phyloP scores from a whole-genome alignment of 1,140 invertebrate species.

The Pantala flavescens region DNA sequence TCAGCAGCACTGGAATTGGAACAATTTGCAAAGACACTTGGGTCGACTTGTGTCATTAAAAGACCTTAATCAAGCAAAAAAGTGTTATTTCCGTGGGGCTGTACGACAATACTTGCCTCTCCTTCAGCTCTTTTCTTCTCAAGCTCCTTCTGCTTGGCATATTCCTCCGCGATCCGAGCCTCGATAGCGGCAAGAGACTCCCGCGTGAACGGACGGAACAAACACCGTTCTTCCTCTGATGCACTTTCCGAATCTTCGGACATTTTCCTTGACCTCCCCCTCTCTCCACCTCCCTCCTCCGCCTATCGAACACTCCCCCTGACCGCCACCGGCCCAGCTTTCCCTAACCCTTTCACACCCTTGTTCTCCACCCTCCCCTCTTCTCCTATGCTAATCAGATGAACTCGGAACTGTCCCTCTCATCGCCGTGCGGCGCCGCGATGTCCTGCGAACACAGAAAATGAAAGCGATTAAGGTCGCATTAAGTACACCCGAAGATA shows the following conservation, averaged over 20 bases:
- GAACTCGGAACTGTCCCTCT: not conserved
- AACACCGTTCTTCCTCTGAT: slow-evolving; percentile 84
- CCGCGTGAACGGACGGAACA: slow-evolving; percentile 95
- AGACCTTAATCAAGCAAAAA: too few relatives aligned
- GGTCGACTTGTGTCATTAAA: too few relatives aligned
- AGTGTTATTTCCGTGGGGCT: not conserved
- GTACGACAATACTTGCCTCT: slow-evolving; percentile 56
- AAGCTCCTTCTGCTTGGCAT: slow-evolving; percentile 90
- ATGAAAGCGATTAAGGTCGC: too few relatives aligned
- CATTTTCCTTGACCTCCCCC: slow-evolving; percentile 40
- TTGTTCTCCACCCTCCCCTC: not conserved
- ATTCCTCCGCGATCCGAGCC: slow-evolving; percentile 83
- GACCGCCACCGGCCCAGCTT: not conserved
- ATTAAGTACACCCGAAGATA: too few relatives aligned
- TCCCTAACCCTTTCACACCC: not conserved
- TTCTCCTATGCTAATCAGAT: slow-evolving; percentile 2
- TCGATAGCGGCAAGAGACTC: slow-evolving; percentile 91
- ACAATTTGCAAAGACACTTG: too few relatives aligned
- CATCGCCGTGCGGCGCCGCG: not conserved
- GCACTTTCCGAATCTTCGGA: slow-evolving; percentile 80
- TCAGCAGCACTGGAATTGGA: too few relatives aligned
- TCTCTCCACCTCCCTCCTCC: not conserved
- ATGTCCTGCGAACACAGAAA: not conserved
- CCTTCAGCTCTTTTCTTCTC: slow-evolving; percentile 90
- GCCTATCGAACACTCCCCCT: not conserved